phyloP scores from a whole-genome alignment of 2,113 vertebrate genomes.

The Grammomys dolichurus region DNA sequence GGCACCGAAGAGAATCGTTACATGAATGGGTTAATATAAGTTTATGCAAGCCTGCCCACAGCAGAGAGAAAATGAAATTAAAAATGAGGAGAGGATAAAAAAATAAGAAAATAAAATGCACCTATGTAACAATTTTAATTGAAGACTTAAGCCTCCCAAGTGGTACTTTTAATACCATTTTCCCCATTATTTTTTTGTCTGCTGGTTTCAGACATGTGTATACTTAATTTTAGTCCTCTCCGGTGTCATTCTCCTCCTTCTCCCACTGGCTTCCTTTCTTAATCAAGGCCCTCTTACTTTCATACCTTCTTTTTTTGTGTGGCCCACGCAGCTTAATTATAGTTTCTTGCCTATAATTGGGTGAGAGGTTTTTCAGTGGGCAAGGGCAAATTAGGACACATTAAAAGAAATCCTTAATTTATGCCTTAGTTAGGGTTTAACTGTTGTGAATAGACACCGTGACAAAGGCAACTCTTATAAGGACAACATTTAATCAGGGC shows the following conservation, averaged over 20 bases:
- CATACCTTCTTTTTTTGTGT: background rate
- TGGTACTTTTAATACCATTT: background rate
- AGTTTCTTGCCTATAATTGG: background rate
- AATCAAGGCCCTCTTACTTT: no score
- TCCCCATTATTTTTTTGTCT: background rate
- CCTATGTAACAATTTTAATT: background rate
- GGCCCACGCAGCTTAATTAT: background rate
- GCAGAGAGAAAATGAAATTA: constrained; percentile 34
- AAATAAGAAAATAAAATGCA: constrained; percentile 23
- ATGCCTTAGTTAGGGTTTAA: no score
- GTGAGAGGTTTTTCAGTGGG: background rate
- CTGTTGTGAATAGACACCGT: no score
- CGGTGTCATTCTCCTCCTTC: accelerated
- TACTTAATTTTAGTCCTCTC: background rate
- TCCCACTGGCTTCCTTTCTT: background rate
- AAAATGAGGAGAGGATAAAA: background rate
- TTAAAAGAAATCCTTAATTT: background rate
- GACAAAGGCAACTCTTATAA: no score
- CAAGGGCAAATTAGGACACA: background rate
- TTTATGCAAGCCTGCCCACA: background rate
- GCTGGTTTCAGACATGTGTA: background rate
- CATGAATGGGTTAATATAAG: background rate
- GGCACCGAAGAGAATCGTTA: background rate
- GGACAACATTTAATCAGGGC: no score
- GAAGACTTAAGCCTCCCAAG: background rate